Evolutionary conservation across 2,888 invertebrate species (phyloP).

Genomic region (Plemyria rubiginata): DNA sequence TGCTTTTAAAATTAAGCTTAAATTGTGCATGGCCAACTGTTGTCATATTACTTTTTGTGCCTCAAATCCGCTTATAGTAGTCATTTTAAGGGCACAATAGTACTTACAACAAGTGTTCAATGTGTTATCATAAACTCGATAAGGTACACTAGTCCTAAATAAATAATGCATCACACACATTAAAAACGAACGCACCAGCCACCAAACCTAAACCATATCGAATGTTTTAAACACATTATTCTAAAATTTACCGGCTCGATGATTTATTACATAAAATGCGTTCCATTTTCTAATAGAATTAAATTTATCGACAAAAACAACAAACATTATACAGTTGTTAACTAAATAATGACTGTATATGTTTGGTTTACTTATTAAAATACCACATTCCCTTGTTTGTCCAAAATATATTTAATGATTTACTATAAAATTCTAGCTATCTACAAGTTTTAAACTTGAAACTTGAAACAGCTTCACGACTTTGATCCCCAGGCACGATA

Average conservation of each 20-base stretch:
- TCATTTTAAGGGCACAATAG: slow-evolving; percentile 76
- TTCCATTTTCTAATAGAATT: slow-evolving; percentile 56
- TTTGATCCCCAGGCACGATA: too few species aligned
- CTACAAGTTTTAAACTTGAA: too few species aligned
- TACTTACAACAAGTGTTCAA: slow-evolving; percentile 45
- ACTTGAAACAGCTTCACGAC: too few species aligned
- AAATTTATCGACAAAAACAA: slow-evolving; percentile 53
- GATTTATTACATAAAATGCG: slow-evolving; percentile 38
- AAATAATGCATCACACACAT: slow-evolving; percentile 38
- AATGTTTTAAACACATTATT: slow-evolving; percentile 39
- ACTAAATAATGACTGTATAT: background rate
- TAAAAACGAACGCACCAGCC: background rate
- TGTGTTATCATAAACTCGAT: slow-evolving; percentile 34
- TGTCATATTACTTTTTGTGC: slow-evolving; percentile 56
- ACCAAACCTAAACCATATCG: slow-evolving; percentile 19
- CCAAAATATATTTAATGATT: too few species aligned
- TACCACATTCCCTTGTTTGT: too few species aligned
- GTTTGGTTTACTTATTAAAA: slow-evolving; percentile 8
- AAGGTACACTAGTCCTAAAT: slow-evolving; percentile 35
- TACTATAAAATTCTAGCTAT: too few species aligned
- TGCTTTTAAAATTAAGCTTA: slow-evolving; percentile 56
- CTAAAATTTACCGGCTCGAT: slow-evolving; percentile 46
- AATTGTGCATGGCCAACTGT: slow-evolving; percentile 50
- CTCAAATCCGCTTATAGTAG: slow-evolving; percentile 48
- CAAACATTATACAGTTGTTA: slow-evolving; percentile 5